Evolutionary conservation across 1,140 invertebrate species (phyloP), one percentile per base, ranked within the genome.

Genomic region (Pogonomyrmex barbatus): DNA sequence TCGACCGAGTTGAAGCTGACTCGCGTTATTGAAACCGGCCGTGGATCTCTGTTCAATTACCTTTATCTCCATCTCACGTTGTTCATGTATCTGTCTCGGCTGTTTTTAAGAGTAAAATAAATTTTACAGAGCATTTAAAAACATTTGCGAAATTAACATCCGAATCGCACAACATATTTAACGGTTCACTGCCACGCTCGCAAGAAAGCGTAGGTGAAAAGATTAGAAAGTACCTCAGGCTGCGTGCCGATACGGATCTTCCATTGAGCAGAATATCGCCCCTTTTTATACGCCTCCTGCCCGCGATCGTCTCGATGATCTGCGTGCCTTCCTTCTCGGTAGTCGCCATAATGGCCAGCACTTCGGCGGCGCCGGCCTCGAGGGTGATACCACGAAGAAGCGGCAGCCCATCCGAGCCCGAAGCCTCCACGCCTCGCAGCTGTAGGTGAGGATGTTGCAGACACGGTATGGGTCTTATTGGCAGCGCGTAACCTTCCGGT

Each of bases 251-350:
- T 42, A 99, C 96, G 45, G 96, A 96, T 92, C 98, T 97, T 0
- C 98, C 98, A 91, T 99, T 99, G 1, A 99, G 95, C 2, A 98
- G 95, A 88, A 99, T 97, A 89, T 98, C 98, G 0, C 98, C 98
- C 8, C 96, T 95, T 78, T 97, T 96, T 70, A 97, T 96, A 78
- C 96, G 96, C 42, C 96, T 95, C 30, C 96, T 95, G 10, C 98
- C 97, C 6, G 98, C 96, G 47, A 99, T 94, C 0, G 98, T 96
- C 91, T 99, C 97, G 67, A 99, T 94, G 17, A 99, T 95, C 0
- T 97, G 87, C 4, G 93, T 95, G 3, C 95, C 95, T 65, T 95
- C 94, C 60, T 91, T 92, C 79, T 95, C 94, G 14, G 94, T 95
- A 0, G 98, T 99, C 0, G 98, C 97, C 96, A 99, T 97, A 12